Evolutionary conservation across 2,888 invertebrate genomes (phyloP), one percentile per base, ranked within the genome.

Genomic region (Cylloceria caligata): DNA sequence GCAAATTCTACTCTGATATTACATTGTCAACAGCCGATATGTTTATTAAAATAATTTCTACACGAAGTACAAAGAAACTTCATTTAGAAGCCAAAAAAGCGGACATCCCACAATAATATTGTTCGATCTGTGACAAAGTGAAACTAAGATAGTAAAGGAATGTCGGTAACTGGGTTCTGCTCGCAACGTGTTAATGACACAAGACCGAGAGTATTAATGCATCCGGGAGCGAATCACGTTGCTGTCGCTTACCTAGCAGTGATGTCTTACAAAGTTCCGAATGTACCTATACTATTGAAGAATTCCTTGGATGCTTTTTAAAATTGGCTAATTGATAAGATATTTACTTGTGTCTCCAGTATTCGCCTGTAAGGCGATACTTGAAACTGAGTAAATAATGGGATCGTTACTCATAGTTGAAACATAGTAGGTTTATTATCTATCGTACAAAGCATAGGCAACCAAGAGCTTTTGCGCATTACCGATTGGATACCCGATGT

Each of bases 401-500:
- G 30, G 30, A n/a, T 19, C 16, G 21, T 62, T 16, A 39, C 60
- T 19, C 39, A 13, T 11, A 13, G 3, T 24, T 11, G 13, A 30
- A 21, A 21, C 21, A 42, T 13, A 64, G 13, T n/a, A 39, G 21
- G 64, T 39, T 64, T 64, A 74, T 65, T 36, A 55, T 74, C 49
- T 13, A 52, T 47, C 30, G 16, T 24, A 16, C 36, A 62, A 55
- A n/a, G n/a, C n/a, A n/a, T n/a, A n/a, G n/a, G 36, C 47, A 52
- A n/a, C n/a, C 42, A 16, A 27, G 52, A 24, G 34, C n/a, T 39
- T 39, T 36, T 39, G 71, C 79, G 67, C 75, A 88, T 89, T 91
- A 90, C 91, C 91, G 89, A 92, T 92, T 90, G 80, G 82, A 74
- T 81, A 78, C 62, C 21, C 81, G 82, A 85, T 84, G 91, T 89